Evolutionary conservation across 37 sponge, comb jelly and placozoan species (phyloP), one percentile per base, ranked within the genome.

Genomic region (Chondrilla cf. caribensis): DNA sequence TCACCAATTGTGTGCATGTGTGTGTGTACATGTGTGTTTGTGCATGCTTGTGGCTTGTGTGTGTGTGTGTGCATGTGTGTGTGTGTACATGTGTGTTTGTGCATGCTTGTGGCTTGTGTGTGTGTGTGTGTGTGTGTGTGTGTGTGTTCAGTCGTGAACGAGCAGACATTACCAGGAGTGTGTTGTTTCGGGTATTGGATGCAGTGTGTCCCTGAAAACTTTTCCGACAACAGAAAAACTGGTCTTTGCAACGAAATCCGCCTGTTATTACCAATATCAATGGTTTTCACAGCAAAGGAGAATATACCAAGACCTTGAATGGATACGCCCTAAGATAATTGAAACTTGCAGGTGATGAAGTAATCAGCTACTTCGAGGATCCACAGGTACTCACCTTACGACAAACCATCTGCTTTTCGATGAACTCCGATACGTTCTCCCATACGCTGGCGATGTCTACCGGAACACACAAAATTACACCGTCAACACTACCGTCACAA

Each of bases 171-270:
- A 95, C 93, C 92, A 84, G 96, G 73, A 6, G 85, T 39, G 17
- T 85, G 85, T 8, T 91, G 89, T 40, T 88, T 95, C 33, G 78
- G 22, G 71, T 87, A 81, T 0, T 42, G 41, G 58, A 95, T 42
- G 18, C 58, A 62, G 83, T 96, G 93, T 1, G 87, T 93, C 60
- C 88, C 88, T 22, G 85, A 85, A 36, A 96, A 88, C 77, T 84
- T 93, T 71, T 96, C 96, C 29, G 96, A 93, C 35, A 96, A 81
- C 26, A 90, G 54, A 83, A 96, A 93, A 26, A 96, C 82, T 0
- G 96, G 96, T 36, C 93, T 83, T 60, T 92, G 90, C 42, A 92
- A 65, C 25, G 79, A 26, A 36, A 95, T 83, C 38, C 43, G 58
- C 66, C 83, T 82, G 37, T 87, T 92, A 72, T 79, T 87, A 2